These are phyloP conservation scores for Dicaeum eximium DNA, from an alignment of 2,113 vertebrate genomes.

Conservation along the genomic window DNA sequence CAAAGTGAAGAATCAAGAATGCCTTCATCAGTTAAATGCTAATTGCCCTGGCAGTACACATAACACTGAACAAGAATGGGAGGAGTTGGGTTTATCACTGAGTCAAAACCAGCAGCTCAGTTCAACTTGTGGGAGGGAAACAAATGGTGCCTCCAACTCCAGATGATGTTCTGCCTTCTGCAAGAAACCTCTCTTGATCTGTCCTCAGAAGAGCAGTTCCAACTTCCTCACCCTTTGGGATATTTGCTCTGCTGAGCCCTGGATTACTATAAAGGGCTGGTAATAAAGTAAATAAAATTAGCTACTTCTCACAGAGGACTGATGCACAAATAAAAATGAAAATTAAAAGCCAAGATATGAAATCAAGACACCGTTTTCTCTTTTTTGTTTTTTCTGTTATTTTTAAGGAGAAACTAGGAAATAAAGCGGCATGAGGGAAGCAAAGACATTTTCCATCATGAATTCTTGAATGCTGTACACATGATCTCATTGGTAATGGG, in stretches of 20 bases:
- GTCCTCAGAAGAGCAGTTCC: not conserved
- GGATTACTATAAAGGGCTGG: not conserved
- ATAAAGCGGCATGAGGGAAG: not conserved
- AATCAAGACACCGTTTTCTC: not conserved
- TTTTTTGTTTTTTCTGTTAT: not conserved
- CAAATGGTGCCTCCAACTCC: not conserved
- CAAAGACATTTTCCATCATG: not conserved
- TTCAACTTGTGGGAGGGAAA: not conserved
- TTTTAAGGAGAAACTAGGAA: not conserved
- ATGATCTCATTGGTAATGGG: constrained; percentile 38
- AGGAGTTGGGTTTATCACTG: not conserved
- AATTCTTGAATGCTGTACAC: not conserved
- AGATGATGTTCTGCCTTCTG: not conserved
- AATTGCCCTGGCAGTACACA: not conserved
- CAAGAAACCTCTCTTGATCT: not conserved
- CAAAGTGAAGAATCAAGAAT: not conserved
- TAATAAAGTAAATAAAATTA: not conserved
- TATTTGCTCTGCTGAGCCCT: not conserved
- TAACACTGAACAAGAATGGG: not conserved
- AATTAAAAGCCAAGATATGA: not conserved
- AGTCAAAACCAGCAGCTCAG: not conserved
- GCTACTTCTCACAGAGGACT: not conserved
- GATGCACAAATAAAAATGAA: not conserved
- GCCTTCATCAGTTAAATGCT: not conserved
- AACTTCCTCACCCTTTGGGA: not conserved